Conservation (phyloP, 1,140 invertebrate genomes). For the Heliconius nattereri region DNA sequence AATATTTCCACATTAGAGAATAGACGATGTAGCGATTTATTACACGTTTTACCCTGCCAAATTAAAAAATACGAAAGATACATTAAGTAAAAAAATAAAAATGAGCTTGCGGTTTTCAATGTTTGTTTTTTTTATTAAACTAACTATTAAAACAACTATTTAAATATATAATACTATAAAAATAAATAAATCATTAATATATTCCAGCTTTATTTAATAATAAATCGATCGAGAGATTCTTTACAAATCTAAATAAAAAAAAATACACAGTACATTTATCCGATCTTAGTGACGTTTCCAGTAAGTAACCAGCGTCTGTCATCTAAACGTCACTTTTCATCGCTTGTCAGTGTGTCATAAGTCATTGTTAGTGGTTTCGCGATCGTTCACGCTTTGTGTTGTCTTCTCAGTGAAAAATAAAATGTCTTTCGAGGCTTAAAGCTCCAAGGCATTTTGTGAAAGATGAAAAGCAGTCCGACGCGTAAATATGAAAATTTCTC, state of each 20-base stretch:
- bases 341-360: constrained; percentile 15
- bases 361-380: constrained; percentile 55
- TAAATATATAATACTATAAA: too few relatives aligned
- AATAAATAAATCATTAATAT: too few relatives aligned
- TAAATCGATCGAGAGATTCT: background rate
- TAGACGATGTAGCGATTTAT: too few relatives aligned
- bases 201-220: background rate
- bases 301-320: background rate
- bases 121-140: too few relatives aligned
- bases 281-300: constrained; percentile 16
- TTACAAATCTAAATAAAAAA: background rate
- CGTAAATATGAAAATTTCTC: constrained; percentile 80
- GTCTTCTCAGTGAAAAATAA: constrained; percentile 64
- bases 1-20: too few relatives aligned
- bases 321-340: constrained; percentile 11
- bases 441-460: constrained; percentile 62
- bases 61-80: background rate
- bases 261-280: constrained; percentile 6
- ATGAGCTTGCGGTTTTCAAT: background rate
- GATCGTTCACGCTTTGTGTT: constrained; percentile 56
- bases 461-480: constrained; percentile 79
- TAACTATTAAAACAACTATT: background rate
- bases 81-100: background rate
- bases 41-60: too few relatives aligned
- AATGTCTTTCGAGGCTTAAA: constrained; percentile 71